Percentiles rank a stretch among this genome's conserved stretches.
Evolutionary conservation across 1,140 invertebrate genomes (phyloP).

Genomic region (Rhopalosiphum padi): DNA sequence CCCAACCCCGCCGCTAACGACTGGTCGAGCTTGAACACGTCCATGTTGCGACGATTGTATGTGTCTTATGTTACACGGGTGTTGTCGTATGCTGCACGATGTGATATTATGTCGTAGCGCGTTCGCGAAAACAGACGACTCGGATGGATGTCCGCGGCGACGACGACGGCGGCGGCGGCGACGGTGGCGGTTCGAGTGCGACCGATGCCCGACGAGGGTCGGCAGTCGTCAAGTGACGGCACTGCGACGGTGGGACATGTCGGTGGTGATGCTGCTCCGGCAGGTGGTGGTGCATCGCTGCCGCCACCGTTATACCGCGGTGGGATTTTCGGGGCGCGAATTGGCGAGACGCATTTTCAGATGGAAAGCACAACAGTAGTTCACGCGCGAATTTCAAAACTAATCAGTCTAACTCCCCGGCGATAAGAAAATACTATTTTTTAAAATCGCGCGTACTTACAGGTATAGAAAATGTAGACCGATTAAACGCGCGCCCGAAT

Average conservation of each 20-base stretch:
- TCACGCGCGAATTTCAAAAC: background rate
- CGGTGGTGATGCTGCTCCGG: constrained; percentile 1
- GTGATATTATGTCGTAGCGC: background rate
- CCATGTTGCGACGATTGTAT: constrained; percentile 64
- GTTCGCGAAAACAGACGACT: background rate
- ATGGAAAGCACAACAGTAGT: background rate
- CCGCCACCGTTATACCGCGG: background rate
- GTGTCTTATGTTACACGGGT: background rate
- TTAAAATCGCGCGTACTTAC: background rate
- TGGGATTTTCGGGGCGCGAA: background rate
- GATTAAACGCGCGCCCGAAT: background rate
- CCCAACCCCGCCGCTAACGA: constrained; percentile 69
- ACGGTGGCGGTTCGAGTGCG: constrained; percentile 20
- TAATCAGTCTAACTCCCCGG: background rate
- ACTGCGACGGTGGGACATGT: background rate
- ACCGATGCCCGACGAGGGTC: background rate
- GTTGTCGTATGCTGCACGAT: background rate
- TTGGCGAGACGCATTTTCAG: background rate
- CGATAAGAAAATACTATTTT: background rate
- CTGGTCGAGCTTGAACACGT: constrained; percentile 73
- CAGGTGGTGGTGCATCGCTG: constrained; percentile 26
- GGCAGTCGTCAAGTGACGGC: constrained; percentile 19
- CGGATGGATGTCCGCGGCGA: background rate
- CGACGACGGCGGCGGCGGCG: background rate
- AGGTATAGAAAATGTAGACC: background rate